Conservation (phyloP, 2,113 vertebrate genomes). For the Calyptomena viridis region DNA sequence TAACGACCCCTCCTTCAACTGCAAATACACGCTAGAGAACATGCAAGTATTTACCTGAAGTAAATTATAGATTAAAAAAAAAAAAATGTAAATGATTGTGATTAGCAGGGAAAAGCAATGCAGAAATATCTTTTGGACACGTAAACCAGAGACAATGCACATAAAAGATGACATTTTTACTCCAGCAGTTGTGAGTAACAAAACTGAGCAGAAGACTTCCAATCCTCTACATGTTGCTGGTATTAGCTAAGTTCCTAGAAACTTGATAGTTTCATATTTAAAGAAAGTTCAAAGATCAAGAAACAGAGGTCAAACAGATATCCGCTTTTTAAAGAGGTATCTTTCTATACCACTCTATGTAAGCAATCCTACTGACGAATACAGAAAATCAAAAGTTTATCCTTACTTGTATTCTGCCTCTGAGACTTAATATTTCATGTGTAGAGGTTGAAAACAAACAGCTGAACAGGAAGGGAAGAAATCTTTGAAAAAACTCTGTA, state of each 20-base stretch:
- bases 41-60: neutral
- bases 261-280: neutral
- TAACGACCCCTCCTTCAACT: neutral
- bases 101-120: neutral
- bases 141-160: neutral
- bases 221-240: neutral
- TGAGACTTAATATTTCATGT: neutral
- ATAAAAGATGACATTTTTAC: neutral
- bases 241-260: neutral
- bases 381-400: neutral
- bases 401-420: neutral
- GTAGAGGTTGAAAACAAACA: neutral
- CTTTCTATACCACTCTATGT: neutral
- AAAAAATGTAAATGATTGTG: neutral
- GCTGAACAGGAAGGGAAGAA: neutral
- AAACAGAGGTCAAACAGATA: neutral
- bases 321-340: neutral
- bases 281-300: neutral
- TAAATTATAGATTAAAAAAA: neutral
- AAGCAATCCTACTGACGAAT: neutral
- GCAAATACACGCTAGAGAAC: neutral
- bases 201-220: neutral
- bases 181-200: neutral
- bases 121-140: neutral
- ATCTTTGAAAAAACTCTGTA: neutral